Evolutionary conservation across 2,797 vertebrate species (phyloP).

Genomic region (Menidia menidia): DNA sequence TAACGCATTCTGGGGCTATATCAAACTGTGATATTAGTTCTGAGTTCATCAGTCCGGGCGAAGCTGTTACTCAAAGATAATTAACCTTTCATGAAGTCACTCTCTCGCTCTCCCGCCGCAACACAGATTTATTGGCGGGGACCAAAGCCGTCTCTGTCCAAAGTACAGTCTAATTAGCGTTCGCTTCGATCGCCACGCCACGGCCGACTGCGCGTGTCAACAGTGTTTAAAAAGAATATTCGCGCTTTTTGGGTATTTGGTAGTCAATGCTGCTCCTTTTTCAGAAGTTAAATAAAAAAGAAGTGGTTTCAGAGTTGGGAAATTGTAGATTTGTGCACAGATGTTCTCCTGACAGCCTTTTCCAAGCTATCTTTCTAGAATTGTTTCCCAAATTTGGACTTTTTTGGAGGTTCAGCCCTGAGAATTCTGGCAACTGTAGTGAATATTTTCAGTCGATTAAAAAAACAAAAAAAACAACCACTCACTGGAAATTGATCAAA

Average conservation of each 20-base stretch:
- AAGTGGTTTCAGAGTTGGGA: background rate
- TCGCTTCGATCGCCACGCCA: constrained; percentile 23
- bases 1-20: background rate
- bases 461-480: no score
- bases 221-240: background rate
- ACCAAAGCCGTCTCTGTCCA: background rate
- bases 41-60: constrained; percentile 8
- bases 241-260: background rate
- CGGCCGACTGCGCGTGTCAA: background rate
- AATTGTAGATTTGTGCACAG: background rate
- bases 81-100: constrained; percentile 60
- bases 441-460: no score
- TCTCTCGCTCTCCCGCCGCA: background rate
- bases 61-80: constrained; percentile 52
- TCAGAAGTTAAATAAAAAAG: background rate
- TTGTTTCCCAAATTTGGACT: no score
- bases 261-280: background rate
- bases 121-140: constrained; percentile 24
- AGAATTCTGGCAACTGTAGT: no score
- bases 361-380: no score
- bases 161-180: constrained; percentile 32
- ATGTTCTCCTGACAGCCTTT: no score
- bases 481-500: no score
- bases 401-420: no score
- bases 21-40: constrained; percentile 36